Evolutionary conservation across 2,888 invertebrate genomes (phyloP), one percentile per base, ranked within the genome.

Genomic region (Melanostoma mellinum): DNA sequence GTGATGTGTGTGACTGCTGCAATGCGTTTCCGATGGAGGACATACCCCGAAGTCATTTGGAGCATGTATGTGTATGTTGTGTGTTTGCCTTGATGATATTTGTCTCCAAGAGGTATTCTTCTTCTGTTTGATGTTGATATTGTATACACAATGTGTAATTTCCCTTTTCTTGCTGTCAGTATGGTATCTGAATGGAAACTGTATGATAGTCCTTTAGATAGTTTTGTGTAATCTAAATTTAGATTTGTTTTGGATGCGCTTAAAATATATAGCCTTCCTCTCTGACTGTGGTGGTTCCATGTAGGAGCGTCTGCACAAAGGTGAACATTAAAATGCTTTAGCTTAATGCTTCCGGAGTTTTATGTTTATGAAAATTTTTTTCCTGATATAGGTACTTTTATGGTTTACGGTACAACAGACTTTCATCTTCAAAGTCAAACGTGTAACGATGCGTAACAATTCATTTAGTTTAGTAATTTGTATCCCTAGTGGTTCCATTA

Each of bases 11-110:
- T 52, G 2, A 32, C 42, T 58, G 63, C 60, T 74, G 74, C 60
- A 50, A 52, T 78, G 69, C 78, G 74, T 74, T 75, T 60, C 60
- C 69, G 44, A 69, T 78, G 78, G 69, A 78, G 69, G 78, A 84
- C 68, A 69, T 55, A 73, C 72, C 65, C 73, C 53, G 50, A 56
- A 71, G 73, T 50, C 65, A 78, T 60, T 77, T 77, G 42, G 46
- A 40, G 42, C 33, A 35, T 52, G 46, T n/a, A 36, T 77, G 36
- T 79, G 50, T 68, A 52, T 32, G 48, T 9, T 46, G 60, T 82
- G 36, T 63, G 53, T 77, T 72, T 48, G 20, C 71, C 36, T 61
- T 50, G 46, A 76, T 60, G 53, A 53, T 56, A 65, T 30, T 20
- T 73, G 60, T 65, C 60, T 48, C 48, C 63, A 63, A 50, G 6